Evolutionary conservation across 2,113 vertebrate genomes (phyloP), one percentile per base, ranked within the genome.

Genomic region (Diphyllodes magnificus): DNA sequence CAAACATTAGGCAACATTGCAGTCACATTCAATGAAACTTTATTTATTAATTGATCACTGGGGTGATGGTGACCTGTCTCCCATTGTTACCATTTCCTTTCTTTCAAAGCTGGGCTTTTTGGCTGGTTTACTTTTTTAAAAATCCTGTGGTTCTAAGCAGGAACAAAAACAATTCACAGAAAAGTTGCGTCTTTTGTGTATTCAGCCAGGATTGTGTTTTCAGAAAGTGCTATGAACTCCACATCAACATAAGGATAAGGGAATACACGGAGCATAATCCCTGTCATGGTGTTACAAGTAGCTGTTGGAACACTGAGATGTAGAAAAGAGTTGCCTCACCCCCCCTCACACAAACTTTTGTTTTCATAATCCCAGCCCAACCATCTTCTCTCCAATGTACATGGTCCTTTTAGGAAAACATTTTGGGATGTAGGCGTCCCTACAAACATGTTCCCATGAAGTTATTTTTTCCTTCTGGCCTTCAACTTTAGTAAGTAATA

Each of bases 1-100:
- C 35, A 89, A 94, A 81, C 28, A 75, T 40, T 33, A 93, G 31
- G 57, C 50, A 89, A 75, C 11, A 76, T 28, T 61, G 49, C 50
- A 86, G 49, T 54, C 2, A 56, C 27, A 18, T 45, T 50, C 17
- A 87, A 15, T 44, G 5, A 35, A 89, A 81, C 9, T 72, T 79
- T 91, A 79, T 79, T 91, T 57, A 45, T 70, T 54, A 63, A 68
- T 23, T 84, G 18, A 66, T 76, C 23, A 42, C 4, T 72, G 27
- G 10, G 21, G 23, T 86, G 28, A 39, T 49, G 17, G 25, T 75
- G 44, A 88, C 9, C 24, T 66, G 15, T 49, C 33, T 72, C 25
- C 51, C 44, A 87, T 16, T 60, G 35, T 51, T 18, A 84, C 22
- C 19, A 21, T 49, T 83, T 63, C 22, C 51, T 56, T 70, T 51